Conservation (phyloP, 1,140 invertebrate species). For the Ctenoplectra terminalis region DNA sequence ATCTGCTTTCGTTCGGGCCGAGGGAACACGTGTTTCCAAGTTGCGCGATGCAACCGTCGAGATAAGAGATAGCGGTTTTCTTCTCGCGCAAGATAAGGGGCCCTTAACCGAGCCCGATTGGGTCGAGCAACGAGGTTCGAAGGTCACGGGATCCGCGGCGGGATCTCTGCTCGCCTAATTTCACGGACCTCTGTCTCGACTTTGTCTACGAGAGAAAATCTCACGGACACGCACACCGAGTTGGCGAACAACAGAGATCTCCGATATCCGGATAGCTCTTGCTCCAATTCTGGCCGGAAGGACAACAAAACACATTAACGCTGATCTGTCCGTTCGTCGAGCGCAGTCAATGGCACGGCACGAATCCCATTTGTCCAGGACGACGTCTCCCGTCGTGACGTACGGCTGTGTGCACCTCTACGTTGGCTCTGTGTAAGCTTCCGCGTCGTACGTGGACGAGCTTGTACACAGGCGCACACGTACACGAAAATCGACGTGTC, state of each 20-base stretch:
- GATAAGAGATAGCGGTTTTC: background rate
- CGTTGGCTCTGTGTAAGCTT: background rate
- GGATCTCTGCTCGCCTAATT: conserved; percentile 21
- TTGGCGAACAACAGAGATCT: background rate
- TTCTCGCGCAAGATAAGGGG: conserved; percentile 4
- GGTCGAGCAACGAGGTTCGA: background rate
- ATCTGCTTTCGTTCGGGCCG: background rate
- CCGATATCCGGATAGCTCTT: conserved; percentile 24
- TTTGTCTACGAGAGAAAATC: conserved; percentile 17
- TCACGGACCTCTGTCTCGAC: conserved; percentile 32
- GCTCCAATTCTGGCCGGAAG: conserved; percentile 29
- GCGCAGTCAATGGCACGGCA: conserved; percentile 65
- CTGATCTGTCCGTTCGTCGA: conserved; percentile 67
- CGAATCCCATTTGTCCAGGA: conserved; percentile 66
- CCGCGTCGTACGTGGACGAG: background rate
- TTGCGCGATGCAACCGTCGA: background rate
- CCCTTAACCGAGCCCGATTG: background rate
- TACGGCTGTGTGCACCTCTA: conserved; percentile 30
- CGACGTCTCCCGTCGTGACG: conserved; percentile 62
- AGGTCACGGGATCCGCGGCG: background rate
- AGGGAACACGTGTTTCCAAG: background rate
- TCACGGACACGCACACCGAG: background rate
- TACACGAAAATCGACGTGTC: background rate
- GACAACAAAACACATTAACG: conserved; percentile 68
- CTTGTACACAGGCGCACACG: too few relatives aligned